These are phyloP conservation scores for Siniperca knerii DNA, from an alignment of 2,113 vertebrate species.

Conservation along the genomic window DNA sequence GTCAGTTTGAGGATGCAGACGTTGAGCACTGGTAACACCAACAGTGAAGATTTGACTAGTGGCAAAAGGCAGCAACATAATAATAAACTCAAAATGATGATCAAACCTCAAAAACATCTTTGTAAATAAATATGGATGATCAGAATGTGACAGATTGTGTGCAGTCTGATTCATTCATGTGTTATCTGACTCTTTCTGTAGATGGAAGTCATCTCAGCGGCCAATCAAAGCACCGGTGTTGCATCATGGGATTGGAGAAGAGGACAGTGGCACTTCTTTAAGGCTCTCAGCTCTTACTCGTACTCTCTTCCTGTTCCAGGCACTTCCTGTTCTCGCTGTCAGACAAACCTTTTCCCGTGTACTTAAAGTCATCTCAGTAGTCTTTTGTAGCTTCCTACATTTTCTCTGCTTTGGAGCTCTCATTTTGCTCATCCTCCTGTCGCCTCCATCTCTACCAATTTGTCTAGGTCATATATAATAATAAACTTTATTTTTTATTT, in stretches of 20 bases:
- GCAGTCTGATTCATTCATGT: background rate
- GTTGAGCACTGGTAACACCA: slow-evolving; percentile 92
- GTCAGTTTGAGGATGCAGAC: slow-evolving; percentile 97
- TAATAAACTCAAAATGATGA: background rate
- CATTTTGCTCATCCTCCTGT: background rate
- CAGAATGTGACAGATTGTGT: background rate
- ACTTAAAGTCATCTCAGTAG: background rate
- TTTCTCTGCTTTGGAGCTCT: background rate
- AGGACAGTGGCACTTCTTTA: slow-evolving; percentile 36
- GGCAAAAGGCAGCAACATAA: background rate
- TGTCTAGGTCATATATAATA: background rate
- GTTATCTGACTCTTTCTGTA: slow-evolving; percentile 40
- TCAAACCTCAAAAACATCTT: background rate
- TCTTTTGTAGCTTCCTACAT: background rate
- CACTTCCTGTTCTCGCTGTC: background rate
- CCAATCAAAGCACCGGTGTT: slow-evolving; percentile 51
- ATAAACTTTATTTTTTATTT: too few relatives aligned
- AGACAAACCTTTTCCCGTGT: background rate
- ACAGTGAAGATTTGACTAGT: background rate
- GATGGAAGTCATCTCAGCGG: slow-evolving; percentile 39
- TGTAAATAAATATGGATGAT: background rate
- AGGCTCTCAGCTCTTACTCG: slow-evolving; percentile 8
- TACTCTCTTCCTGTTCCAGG: background rate
- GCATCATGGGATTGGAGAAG: slow-evolving; percentile 50
- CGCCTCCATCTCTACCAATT: background rate